Conservation (phyloP, 2,888 invertebrate genomes). For the Adineta ricciae region DNA sequence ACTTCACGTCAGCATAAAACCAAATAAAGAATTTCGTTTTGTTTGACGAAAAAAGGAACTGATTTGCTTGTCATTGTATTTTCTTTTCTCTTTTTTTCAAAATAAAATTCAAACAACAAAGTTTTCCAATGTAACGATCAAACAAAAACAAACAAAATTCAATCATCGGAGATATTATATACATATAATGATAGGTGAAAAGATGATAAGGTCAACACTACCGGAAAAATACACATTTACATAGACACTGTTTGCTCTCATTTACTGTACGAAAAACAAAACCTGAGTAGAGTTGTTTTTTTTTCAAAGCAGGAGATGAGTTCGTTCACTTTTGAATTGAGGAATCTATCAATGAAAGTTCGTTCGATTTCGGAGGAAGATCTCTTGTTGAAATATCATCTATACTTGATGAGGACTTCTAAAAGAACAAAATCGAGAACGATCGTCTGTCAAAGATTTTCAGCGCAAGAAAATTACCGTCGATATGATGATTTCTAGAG, state of each 20-base stretch:
- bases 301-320: background rate
- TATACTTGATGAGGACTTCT: background rate
- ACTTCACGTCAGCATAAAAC: background rate
- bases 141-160: background rate
- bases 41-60: background rate
- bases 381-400: background rate
- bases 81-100: background rate
- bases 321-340: background rate
- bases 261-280: background rate
- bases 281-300: background rate
- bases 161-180: constrained; percentile 1
- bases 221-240: constrained; percentile 9
- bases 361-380: background rate
- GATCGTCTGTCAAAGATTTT: too few species aligned
- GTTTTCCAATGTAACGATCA: background rate
- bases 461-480: background rate
- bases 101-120: background rate
- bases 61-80: background rate
- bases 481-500: background rate
- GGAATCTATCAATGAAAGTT: background rate
- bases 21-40: background rate
- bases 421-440: background rate
- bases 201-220: background rate
- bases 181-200: background rate
- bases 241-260: background rate